These are phyloP conservation scores for Leptinotarsa rubiginosa DNA, from an alignment of 2,888 invertebrate species.

Conservation along the genomic window DNA sequence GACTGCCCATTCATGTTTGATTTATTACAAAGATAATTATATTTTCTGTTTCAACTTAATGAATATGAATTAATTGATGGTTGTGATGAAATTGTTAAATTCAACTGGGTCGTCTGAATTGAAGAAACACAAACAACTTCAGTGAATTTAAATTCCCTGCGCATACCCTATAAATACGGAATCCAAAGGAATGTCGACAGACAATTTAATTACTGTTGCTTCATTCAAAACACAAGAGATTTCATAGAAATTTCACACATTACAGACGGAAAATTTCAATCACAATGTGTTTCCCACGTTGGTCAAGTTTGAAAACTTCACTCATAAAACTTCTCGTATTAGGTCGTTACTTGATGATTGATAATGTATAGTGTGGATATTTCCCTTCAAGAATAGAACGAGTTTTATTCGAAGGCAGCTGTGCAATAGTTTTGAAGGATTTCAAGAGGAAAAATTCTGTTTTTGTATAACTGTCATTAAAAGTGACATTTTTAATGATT, in stretches of 20 bases:
- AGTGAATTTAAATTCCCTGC: constrained; percentile 24
- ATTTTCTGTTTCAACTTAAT: constrained; percentile 48
- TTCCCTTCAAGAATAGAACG: too few species aligned
- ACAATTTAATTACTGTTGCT: constrained; percentile 28
- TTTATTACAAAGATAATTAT: constrained; percentile 51
- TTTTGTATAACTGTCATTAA: too few species aligned
- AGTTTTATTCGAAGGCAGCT: too few species aligned
- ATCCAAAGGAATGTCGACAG: constrained; percentile 28
- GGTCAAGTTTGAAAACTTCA: constrained; percentile 30
- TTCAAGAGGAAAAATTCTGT: too few species aligned
- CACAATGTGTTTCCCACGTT: constrained; percentile 26
- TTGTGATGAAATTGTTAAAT: constrained; percentile 45
- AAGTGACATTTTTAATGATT: too few species aligned
- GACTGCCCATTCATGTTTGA: constrained; percentile 47
- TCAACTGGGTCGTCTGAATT: constrained; percentile 39
- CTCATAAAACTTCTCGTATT: constrained; percentile 35
- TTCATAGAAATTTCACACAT: constrained; percentile 29
- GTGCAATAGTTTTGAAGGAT: too few species aligned
- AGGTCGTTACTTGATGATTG: constrained; percentile 29
- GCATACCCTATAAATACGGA: constrained; percentile 25
- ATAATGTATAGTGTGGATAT: constrained; percentile 2
- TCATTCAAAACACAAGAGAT: constrained; percentile 13
- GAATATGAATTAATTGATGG: constrained; percentile 49
- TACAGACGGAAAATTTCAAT: constrained; percentile 23
- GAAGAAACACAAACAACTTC: constrained; percentile 16